Conservation (phyloP, 1,140 invertebrate genomes). For the Macrosteles quadrilineatus region DNA sequence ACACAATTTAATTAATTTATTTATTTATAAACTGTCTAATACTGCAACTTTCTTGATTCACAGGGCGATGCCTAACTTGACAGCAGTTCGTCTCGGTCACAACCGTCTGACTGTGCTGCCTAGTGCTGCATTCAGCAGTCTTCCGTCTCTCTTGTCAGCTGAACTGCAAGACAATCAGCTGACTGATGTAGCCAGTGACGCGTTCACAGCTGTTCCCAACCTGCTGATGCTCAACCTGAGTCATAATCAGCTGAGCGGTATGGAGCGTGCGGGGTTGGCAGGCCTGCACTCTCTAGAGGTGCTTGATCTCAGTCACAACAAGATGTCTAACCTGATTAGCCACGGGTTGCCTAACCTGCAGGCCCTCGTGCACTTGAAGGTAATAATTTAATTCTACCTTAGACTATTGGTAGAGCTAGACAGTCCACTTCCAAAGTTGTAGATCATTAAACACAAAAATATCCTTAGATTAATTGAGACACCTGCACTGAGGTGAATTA, state of each 20-base stretch:
- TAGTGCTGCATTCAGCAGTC: slow-evolving; percentile 72
- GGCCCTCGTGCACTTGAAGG: slow-evolving; percentile 80
- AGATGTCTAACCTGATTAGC: slow-evolving; percentile 65
- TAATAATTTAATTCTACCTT: too few relatives aligned
- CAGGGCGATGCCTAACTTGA: slow-evolving; percentile 70
- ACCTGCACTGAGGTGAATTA: too few relatives aligned
- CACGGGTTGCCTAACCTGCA: slow-evolving; percentile 68
- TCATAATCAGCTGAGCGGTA: slow-evolving; percentile 67
- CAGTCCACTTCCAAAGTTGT: too few relatives aligned
- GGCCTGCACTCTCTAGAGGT: slow-evolving; percentile 76
- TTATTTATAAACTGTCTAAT: too few relatives aligned
- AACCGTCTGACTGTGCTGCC: slow-evolving; percentile 56
- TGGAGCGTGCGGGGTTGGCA: slow-evolving; percentile 71
- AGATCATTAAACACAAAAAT: too few relatives aligned
- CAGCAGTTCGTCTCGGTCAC: slow-evolving; percentile 71
- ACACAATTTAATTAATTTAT: too few relatives aligned
- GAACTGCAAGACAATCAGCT: slow-evolving; percentile 82
- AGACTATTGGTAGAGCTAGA: too few relatives aligned
- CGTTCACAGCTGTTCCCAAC: slow-evolving; percentile 75
- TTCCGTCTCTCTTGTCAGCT: slow-evolving; percentile 69
- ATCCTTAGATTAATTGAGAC: too few relatives aligned
- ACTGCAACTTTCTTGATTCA: too few relatives aligned
- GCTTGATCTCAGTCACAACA: slow-evolving; percentile 76
- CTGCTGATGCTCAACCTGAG: slow-evolving; percentile 81
- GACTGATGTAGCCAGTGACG: slow-evolving; percentile 67